Evolutionary conservation across 2,113 vertebrate species (phyloP).

Genomic region (Cricetomys ansorgei): DNA sequence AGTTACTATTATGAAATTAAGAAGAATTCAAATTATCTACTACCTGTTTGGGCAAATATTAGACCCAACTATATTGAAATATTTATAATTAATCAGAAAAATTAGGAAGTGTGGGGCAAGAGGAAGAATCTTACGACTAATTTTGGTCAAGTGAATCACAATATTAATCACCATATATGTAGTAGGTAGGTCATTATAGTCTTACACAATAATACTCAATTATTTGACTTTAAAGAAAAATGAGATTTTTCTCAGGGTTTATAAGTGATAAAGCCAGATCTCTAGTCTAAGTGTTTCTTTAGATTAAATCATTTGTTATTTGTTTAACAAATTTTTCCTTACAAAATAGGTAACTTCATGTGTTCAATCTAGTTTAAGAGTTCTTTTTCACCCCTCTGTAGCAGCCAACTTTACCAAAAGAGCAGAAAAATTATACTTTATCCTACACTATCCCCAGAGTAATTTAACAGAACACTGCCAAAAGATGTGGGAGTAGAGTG

Average conservation of each 20-base stretch:
- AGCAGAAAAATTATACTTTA: neutral
- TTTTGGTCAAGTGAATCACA: neutral
- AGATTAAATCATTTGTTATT: neutral
- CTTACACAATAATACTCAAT: neutral
- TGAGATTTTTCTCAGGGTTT: slow-evolving; percentile 18
- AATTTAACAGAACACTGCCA: neutral
- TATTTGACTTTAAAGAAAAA: slow-evolving; percentile 44
- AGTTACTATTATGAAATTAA: neutral
- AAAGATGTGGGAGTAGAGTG: neutral
- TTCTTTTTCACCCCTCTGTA: neutral
- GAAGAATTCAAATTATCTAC: neutral
- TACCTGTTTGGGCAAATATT: neutral
- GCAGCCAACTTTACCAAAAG: neutral
- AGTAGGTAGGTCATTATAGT: neutral
- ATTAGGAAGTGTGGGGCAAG: neutral
- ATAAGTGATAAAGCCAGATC: neutral
- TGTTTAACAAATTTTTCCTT: neutral
- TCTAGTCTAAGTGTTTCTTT: neutral
- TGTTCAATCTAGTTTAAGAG: neutral
- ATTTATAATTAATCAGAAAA: slow-evolving; percentile 31
- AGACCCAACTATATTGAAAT: neutral
- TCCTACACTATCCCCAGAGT: neutral
- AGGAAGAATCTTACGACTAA: neutral
- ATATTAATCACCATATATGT: neutral
- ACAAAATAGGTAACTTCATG: neutral